Conservation (phyloP, 2,113 vertebrate genomes). For the Amazona vittata region DNA sequence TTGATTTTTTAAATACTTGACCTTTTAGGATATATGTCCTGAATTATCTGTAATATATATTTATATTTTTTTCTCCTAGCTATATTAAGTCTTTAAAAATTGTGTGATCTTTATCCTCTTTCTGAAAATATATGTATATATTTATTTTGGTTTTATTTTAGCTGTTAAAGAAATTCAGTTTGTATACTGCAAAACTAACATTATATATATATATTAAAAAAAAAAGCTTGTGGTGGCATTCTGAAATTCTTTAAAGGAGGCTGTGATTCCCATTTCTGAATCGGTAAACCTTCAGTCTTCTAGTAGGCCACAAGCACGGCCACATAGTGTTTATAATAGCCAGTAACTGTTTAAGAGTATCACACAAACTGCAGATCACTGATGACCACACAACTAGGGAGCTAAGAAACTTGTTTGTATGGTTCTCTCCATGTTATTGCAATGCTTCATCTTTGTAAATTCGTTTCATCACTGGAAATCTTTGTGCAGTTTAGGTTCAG, state of each 20-base stretch:
- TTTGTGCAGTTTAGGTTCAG: not conserved
- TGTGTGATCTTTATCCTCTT: not conserved
- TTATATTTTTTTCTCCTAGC: not conserved
- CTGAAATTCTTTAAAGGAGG: not conserved
- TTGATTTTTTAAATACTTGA: not conserved
- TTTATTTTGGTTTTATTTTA: not conserved
- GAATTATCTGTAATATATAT: not conserved
- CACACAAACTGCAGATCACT: not conserved
- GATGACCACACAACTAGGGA: not conserved
- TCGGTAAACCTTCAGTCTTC: not conserved
- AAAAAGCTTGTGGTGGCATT: not conserved
- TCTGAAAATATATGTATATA: not conserved
- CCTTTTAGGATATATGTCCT: not conserved
- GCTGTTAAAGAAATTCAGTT: not conserved
- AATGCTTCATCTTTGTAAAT: not conserved
- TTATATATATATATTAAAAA: not conserved
- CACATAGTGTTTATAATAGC: not conserved
- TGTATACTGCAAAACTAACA: not conserved
- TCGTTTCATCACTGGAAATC: slow-evolving; percentile 23
- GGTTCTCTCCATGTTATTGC: not conserved
- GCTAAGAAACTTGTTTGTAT: not conserved
- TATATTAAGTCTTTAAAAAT: not conserved
- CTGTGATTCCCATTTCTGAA: not conserved
- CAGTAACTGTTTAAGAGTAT: not conserved
- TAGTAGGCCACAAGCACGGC: not conserved